A percentile compares a stretch with the other conserved stretches of the same genome.
Conservation (phyloP, 92 coral and sea anemone genomes). For the Blastomussa wellsi region DNA sequence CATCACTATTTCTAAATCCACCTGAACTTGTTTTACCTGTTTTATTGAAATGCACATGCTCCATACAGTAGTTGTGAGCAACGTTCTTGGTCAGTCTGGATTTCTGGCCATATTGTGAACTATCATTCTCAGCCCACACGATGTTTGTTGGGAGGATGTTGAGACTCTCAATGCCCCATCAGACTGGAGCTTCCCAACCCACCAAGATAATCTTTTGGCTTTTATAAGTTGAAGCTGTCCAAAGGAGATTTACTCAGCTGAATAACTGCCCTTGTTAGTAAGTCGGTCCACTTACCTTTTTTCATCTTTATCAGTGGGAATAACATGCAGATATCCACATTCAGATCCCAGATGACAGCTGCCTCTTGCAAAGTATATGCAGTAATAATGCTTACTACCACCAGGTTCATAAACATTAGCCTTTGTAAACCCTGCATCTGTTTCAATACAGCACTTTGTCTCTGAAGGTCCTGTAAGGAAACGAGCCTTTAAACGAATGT, state of each 20-base stretch:
- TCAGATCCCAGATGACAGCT: conserved; percentile 92
- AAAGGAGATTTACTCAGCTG: neutral
- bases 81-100: neutral
- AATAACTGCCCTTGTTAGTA: no score
- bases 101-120: no score
- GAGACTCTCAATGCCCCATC: no score
- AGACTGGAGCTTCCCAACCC: no score
- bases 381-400: conserved; percentile 82
- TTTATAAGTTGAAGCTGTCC: neutral
- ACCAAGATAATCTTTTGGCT: neutral
- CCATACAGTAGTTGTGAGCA: neutral
- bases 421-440: conserved; percentile 97
- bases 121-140: no score
- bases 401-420: conserved; percentile 79
- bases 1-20: no score
- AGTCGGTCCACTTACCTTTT: conserved; percentile 63
- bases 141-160: no score
- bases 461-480: conserved; percentile 82
- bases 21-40: no score
- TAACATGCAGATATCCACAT: conserved; percentile 87
- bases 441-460: conserved; percentile 82
- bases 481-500: no score
- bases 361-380: conserved; percentile 98
- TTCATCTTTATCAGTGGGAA: conserved; percentile 89
- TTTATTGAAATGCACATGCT: neutral